Percentiles rank a stretch among this genome's conserved stretches.
These are phyloP conservation scores for Rhinogobius similis DNA, from an alignment of 2,113 vertebrate genomes.

Conservation along the genomic window DNA sequence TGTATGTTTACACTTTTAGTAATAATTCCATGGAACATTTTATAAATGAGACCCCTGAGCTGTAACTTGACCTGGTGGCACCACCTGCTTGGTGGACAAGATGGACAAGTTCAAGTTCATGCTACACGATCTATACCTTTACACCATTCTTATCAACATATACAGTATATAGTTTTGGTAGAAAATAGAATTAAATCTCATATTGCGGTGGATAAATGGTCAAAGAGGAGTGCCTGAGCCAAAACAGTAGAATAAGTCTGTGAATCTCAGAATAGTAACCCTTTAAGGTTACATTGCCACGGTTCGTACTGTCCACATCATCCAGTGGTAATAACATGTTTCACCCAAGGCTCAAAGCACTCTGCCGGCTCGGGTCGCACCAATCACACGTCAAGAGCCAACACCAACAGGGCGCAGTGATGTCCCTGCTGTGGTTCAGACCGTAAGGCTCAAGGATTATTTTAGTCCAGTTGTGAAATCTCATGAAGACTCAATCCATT, in stretches of 20 bases:
- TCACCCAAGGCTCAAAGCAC: constrained; percentile 17
- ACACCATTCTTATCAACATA: no score
- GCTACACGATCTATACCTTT: no score
- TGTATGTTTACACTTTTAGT: no score
- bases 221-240: constrained; percentile 11
- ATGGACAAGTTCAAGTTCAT: no score
- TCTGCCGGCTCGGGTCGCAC: constrained; percentile 16
- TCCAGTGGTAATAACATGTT: constrained; percentile 29
- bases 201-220: not conserved
- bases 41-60: no score
- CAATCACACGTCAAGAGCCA: constrained; percentile 30
- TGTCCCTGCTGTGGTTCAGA: constrained; percentile 11
- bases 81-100: no score
- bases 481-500: not conserved
- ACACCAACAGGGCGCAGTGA: constrained; percentile 22
- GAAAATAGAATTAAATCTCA: not conserved
- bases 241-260: constrained; percentile 13
- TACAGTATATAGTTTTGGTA: no score
- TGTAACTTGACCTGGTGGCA: no score
- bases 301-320: constrained; percentile 6
- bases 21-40: no score
- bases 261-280: constrained; percentile 28
- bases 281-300: constrained; percentile 28
- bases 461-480: constrained; percentile 3
- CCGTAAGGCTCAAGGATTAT: constrained; percentile 17